Evolutionary conservation across 2,888 invertebrate species (phyloP), one percentile per base, ranked within the genome.

Genomic region (Chrysolina haemoptera): DNA sequence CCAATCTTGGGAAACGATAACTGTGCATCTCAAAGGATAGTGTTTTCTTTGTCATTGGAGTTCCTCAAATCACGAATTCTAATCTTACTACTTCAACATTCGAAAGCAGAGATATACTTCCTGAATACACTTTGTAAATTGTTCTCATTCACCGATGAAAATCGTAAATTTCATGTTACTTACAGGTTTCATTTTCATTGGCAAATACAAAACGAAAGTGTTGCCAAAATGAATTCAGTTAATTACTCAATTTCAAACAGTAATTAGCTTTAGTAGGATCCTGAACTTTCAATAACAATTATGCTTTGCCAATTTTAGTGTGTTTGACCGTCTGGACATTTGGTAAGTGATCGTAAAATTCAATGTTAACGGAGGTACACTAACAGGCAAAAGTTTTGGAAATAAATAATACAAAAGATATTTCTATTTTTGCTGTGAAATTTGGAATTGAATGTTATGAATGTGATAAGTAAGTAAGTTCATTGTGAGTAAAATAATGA

Each of bases 321-420:
- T 55, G 55, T 68, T 68, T 68, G 41, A 68, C 66, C 66, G 66
- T 66, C 66, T 66, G 66, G 66, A 50, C 53, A 27, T 22, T 66
- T 59, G 35, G 59, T 35, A 59, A 59, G 35, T 59, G 59, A 27
- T 59, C 59, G 35, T 59, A 59, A 59, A 59, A 59, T 59, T 59
- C 59, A 59, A 22, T 59, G 59, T 59, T 59, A 59, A 59, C 35
- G 27, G 59, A 59, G 59, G 59, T 59, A 59, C 59, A 59, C 8
- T 59, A 53, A 53, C 53, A 53, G 18, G 11, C 53, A 53, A 20
- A 53, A 53, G 53, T 53, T 59, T 59, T 22, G 14, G 35, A 27
- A 59, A n/a, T 35, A n/a, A 22, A n/a, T 6, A 35, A 16, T 59
- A n/a, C 11, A 10, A 35, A 59, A 14, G 59, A 1, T 10, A 18